Evolutionary conservation across 2,797 vertebrate genomes (phyloP), one percentile per base, ranked within the genome.

Genomic region (Selene dorsalis): DNA sequence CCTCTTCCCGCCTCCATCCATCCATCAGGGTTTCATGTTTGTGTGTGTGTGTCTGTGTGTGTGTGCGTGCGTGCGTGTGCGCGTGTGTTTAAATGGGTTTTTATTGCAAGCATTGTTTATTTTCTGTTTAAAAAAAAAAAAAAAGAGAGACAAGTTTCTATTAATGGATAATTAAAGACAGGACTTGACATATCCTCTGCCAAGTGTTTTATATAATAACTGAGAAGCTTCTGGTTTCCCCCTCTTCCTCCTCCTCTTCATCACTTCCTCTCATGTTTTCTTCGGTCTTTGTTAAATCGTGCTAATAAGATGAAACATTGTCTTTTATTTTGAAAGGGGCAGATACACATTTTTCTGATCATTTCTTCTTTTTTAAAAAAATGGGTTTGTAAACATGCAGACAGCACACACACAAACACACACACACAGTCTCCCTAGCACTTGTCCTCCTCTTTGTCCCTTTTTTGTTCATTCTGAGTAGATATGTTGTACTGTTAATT

Each of bases 401-500:
- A 80, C 24, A 63, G 32, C 58, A 60, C 60, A 63, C 45, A 73
- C 39, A 76, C 66, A 76, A 77, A 73, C 28, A 50, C 22, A 69
- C 11, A 80, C 81, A 76, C 83, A 76, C 72, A n/a, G 28, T 75
- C 77, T 85, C 77, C 78, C 72, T 73, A 74, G 50, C 82, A 82
- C 77, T 86, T 84, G 60, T 88, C 60, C 77, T 76, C 68, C 60
- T 79, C 73, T 45, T 43, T 84, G 41, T 64, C 50, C 74, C 68
- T 53, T 79, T 69, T 87, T 80, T 73, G 76, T 87, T 92, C 35
- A 65, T 75, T 82, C 78, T 72, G 73, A 87, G 84, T 94, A 93
- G 92, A 85, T 90, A 87, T 88, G 89, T 89, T 93, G 88, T 93
- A 91, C 90, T 93, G 89, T 94, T 91, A 72, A 91, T 91, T 92